phyloP scores from a whole-genome alignment of 2,113 vertebrate genomes.

The Hydrochoerus hydrochaeris region DNA sequence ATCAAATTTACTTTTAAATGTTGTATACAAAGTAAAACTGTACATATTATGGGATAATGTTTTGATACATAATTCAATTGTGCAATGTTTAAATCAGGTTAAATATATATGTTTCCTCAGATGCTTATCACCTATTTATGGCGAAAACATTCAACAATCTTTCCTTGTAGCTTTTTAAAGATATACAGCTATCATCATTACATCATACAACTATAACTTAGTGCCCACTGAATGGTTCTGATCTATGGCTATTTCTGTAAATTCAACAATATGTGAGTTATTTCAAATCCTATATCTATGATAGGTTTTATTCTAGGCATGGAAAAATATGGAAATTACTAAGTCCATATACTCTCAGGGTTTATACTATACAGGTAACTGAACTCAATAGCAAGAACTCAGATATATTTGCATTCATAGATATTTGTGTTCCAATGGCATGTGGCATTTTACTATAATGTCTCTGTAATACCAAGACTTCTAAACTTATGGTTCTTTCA shows the following conservation, averaged over 20 bases:
- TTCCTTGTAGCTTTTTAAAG: neutral
- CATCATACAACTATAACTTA: neutral
- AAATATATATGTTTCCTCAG: neutral
- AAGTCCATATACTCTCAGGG: neutral
- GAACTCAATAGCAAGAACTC: neutral
- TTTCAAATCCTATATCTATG: neutral
- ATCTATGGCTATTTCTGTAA: neutral
- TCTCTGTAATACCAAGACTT: neutral
- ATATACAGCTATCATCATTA: neutral
- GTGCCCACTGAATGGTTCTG: neutral
- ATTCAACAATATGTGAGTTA: neutral
- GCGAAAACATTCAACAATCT: neutral
- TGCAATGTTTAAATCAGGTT: neutral
- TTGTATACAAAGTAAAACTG: neutral
- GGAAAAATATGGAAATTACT: neutral
- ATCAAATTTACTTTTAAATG: neutral
- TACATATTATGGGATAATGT: neutral
- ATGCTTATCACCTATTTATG: neutral
- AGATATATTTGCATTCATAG: neutral
- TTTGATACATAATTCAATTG: neutral
- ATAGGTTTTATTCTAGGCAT: neutral
- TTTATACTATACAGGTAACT: neutral
- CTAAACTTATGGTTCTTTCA: neutral
- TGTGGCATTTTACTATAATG: neutral
- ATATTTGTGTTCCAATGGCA: neutral